Conservation (phyloP, 2,113 vertebrate species). For the Probosciger aterrimus region DNA sequence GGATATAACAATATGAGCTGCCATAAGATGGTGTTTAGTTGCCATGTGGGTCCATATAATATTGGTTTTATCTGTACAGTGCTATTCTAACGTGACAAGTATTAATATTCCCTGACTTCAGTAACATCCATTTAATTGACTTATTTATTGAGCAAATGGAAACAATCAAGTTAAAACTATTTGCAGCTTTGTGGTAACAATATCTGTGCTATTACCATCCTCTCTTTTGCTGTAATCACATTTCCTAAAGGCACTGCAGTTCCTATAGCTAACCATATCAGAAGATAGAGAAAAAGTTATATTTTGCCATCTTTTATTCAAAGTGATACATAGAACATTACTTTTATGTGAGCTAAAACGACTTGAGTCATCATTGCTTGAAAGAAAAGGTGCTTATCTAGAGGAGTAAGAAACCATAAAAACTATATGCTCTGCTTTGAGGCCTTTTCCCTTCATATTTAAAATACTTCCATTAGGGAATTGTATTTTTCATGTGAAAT, state of each 20-base stretch:
- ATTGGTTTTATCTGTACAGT: background rate
- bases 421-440: background rate
- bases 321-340: background rate
- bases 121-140: background rate
- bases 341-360: background rate
- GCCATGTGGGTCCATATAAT: background rate
- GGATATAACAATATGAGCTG: background rate
- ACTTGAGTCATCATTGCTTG: background rate
- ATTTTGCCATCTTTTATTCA: background rate
- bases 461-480: background rate
- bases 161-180: background rate
- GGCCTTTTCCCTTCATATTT: background rate
- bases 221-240: background rate
- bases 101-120: background rate
- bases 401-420: background rate
- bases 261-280: background rate
- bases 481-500: background rate
- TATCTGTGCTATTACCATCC: background rate
- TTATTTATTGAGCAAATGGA: background rate
- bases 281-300: background rate
- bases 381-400: background rate
- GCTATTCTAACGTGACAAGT: background rate
- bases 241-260: background rate
- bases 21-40: background rate
- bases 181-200: background rate